phyloP scores from a whole-genome alignment of 2,888 invertebrate genomes.

The Drosophila cracens region DNA sequence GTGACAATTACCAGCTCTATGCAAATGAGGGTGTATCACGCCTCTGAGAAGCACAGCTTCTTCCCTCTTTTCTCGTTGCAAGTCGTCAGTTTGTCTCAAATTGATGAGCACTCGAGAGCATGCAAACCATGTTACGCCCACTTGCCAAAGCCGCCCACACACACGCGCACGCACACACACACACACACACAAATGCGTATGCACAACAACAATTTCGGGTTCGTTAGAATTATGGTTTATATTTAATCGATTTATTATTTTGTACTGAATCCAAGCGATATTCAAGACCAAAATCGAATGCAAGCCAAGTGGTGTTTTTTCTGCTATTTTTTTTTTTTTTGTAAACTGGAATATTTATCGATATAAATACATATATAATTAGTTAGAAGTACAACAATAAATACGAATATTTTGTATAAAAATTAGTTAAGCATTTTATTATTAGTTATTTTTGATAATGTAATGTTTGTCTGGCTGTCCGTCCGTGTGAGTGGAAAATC shows the following conservation, averaged over 20 bases:
- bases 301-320: slow-evolving; percentile 18
- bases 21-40: slow-evolving; percentile 79
- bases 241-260: slow-evolving; percentile 16
- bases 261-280: slow-evolving; percentile 32
- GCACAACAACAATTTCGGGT: slow-evolving; percentile 2
- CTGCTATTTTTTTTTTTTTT: slow-evolving; percentile 4
- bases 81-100: slow-evolving; percentile 3
- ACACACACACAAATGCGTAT: slow-evolving; percentile 3
- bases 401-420: slow-evolving; percentile 1
- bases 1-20: slow-evolving; percentile 63
- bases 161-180: slow-evolving; percentile 8
- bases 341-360: slow-evolving; percentile 3
- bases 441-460: neutral
- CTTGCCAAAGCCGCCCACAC: slow-evolving; percentile 12
- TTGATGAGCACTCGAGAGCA: slow-evolving; percentile 5
- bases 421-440: neutral
- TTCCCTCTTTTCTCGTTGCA: neutral
- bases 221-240: slow-evolving; percentile 23
- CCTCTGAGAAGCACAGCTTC: slow-evolving; percentile 47
- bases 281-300: slow-evolving; percentile 15
- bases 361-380: slow-evolving; percentile 9
- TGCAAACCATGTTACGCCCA: slow-evolving; percentile 8
- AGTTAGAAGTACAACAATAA: neutral
- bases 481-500: neutral
- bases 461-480: neutral